Conservation (phyloP, 2,888 invertebrate species). For the Torymus tubicola region DNA sequence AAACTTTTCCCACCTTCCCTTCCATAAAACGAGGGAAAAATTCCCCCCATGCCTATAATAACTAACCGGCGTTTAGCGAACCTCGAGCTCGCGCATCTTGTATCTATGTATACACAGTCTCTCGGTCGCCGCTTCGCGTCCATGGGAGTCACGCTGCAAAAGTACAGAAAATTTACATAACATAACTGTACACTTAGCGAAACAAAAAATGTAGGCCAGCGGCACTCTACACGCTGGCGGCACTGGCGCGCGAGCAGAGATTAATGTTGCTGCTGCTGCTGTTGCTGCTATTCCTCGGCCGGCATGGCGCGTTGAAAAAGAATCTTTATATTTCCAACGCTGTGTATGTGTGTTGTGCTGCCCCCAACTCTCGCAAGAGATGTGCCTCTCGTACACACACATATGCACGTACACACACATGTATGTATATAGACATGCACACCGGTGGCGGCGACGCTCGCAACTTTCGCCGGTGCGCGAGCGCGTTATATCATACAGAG, state of each 20-base stretch:
- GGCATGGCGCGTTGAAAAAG: constrained; percentile 19
- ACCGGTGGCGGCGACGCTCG: neutral
- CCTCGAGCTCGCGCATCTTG: too few species aligned
- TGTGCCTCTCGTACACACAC: too few species aligned
- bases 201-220: constrained; percentile 50
- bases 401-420: too few species aligned
- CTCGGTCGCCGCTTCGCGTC: neutral
- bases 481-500: constrained; percentile 62
- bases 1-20: too few species aligned
- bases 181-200: constrained; percentile 47
- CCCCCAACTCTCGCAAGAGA: too few species aligned
- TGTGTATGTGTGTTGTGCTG: too few species aligned
- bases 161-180: constrained; percentile 48
- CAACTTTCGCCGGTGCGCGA: constrained; percentile 57
- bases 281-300: neutral
- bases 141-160: neutral
- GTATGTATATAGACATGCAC: neutral
- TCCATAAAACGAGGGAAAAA: too few species aligned
- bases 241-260: constrained; percentile 18
- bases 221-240: neutral
- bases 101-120: neutral
- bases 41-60: too few species aligned
- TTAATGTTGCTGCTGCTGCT: constrained; percentile 19
- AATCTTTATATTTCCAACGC: constrained; percentile 3
- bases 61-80: too few species aligned